A percentile compares a stretch with the other conserved stretches of the same genome.
Conservation (phyloP, 2,113 vertebrate species). For the Meles meles region DNA sequence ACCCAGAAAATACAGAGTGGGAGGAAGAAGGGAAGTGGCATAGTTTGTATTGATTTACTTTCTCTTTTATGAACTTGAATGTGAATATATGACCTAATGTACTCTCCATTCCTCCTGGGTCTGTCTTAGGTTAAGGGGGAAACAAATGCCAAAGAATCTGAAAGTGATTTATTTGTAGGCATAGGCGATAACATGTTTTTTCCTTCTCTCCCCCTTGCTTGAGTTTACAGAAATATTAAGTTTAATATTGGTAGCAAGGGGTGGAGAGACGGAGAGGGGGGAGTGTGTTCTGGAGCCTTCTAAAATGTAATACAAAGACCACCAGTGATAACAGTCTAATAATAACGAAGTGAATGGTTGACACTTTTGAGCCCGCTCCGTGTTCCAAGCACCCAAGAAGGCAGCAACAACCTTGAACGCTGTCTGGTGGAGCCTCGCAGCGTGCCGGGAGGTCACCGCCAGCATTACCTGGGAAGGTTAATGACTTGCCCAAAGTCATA, state of each 20-base stretch:
- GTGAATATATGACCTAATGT: neutral
- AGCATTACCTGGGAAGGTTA: neutral
- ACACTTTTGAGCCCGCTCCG: too few species aligned
- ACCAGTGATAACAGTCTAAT: neutral
- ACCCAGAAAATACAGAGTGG: neutral
- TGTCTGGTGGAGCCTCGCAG: rapidly evolving
- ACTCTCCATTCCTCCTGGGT: neutral
- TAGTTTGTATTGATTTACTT: neutral
- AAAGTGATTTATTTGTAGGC: neutral
- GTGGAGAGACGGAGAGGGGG: neutral
- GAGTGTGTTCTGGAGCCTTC: neutral
- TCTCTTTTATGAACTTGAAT: neutral
- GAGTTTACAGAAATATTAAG: neutral
- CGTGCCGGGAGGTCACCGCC: neutral
- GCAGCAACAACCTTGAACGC: too few species aligned
- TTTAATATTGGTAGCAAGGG: neutral
- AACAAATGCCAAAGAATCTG: neutral
- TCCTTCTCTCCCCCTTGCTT: neutral
- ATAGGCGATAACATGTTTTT: neutral
- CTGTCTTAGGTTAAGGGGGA: neutral
- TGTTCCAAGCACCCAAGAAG: neutral
- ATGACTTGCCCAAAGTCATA: neutral
- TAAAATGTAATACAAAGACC: neutral
- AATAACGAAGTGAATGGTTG: neutral
- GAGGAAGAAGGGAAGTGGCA: neutral